Conservation (phyloP, 2,888 invertebrate species). For the Lobophora halterata region DNA sequence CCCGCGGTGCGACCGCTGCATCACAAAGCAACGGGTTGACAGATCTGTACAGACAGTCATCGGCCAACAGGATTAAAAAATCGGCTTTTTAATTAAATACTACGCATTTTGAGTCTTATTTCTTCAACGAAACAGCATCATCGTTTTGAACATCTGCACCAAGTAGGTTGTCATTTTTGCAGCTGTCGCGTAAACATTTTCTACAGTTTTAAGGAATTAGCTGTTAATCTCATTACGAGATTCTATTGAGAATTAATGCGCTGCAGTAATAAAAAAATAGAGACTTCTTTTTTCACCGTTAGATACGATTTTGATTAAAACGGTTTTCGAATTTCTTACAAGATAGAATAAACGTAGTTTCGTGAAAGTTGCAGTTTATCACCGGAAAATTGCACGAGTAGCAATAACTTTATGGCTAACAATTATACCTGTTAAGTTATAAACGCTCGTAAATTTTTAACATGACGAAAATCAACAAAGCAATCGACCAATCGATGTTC, state of each 20-base stretch:
- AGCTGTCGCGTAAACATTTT: conserved; percentile 53
- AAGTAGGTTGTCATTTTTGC: conserved; percentile 43
- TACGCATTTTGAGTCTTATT: conserved; percentile 48
- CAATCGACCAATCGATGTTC: too few relatives aligned
- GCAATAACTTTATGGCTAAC: too few relatives aligned
- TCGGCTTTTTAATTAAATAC: conserved; percentile 47
- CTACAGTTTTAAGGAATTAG: conserved; percentile 62
- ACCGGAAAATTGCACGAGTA: too few relatives aligned
- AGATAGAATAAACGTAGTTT: too few relatives aligned
- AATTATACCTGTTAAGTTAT: too few relatives aligned
- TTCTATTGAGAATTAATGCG: conserved; percentile 35
- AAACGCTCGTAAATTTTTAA: too few relatives aligned
- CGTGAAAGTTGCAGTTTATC: too few relatives aligned
- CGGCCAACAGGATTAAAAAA: conserved; percentile 71
- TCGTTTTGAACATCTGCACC: conserved; percentile 37
- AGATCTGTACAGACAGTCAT: conserved; percentile 69
- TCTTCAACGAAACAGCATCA: conserved; percentile 27
- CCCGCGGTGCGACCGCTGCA: conserved; percentile 68
- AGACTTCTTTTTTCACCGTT: conserved; percentile 2
- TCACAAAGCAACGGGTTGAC: conserved; percentile 80
- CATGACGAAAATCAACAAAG: too few relatives aligned
- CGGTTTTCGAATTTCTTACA: too few relatives aligned
- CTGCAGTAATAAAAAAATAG: conserved; percentile 16
- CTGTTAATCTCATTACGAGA: conserved; percentile 59
- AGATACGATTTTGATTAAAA: too few relatives aligned